These are phyloP conservation scores for Melanchra persicariae DNA, from an alignment of 2,888 invertebrate species.

Conservation along the genomic window DNA sequence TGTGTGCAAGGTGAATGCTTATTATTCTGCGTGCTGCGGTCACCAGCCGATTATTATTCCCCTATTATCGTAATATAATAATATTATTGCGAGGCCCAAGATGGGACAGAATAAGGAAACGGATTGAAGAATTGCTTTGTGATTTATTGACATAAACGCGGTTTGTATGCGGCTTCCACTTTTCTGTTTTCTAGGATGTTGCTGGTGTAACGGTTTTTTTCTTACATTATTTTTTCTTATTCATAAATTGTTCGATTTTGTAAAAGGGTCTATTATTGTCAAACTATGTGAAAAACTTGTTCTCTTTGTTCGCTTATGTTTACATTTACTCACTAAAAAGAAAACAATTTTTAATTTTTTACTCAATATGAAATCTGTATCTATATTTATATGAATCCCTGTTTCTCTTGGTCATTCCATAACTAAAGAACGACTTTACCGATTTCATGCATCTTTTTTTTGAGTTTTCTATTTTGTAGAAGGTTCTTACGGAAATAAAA, in stretches of 20 bases:
- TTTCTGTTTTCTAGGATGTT: slow-evolving; percentile 48
- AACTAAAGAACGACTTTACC: no score
- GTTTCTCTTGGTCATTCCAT: no score
- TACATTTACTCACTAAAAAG: no score
- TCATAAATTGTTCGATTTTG: background rate
- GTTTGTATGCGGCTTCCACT: slow-evolving; percentile 65
- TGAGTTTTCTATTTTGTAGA: no score
- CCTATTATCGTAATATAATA: slow-evolving; percentile 78
- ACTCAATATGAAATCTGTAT: no score
- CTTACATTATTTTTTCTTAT: background rate
- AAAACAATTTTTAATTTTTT: no score
- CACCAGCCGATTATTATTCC: slow-evolving; percentile 79
- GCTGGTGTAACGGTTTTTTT: background rate
- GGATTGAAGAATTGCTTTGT: slow-evolving; percentile 70
- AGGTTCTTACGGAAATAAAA: no score
- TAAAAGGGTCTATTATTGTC: background rate
- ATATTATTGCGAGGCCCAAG: slow-evolving; percentile 75
- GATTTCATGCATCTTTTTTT: no score
- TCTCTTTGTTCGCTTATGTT: no score
- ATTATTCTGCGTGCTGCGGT: slow-evolving; percentile 79
- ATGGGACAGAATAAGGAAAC: slow-evolving; percentile 83
- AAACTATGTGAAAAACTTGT: background rate
- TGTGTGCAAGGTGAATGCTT: slow-evolving; percentile 80
- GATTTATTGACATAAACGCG: slow-evolving; percentile 78
- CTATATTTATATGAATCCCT: no score